Evolutionary conservation across 2,797 vertebrate genomes (phyloP), one percentile per base, ranked within the genome.

Genomic region (Botia kubotai): DNA sequence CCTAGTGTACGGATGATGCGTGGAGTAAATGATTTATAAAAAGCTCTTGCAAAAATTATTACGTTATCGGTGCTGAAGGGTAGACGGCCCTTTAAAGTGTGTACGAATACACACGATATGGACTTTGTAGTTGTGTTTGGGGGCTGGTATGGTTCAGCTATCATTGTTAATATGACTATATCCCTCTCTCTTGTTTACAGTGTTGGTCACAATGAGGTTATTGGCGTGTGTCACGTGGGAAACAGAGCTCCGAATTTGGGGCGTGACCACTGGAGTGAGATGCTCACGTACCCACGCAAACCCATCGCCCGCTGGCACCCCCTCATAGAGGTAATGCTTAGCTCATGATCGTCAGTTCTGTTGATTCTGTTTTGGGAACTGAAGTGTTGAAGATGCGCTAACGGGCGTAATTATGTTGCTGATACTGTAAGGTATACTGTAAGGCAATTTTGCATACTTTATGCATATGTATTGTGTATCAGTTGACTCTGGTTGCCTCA

Each of bases 151-250:
- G n/a, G 50, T 80, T 55, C 16, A 33, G 10, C 46, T 43, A 48
- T 23, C 26, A 55, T 70, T 50, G 21, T 36, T 53, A 72, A 33
- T 19, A 39, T 23, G 7, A 3, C 4, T 71, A 13, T 71, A 46
- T 13, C 7, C 36, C 19, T 66, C 13, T 65, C 11, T 86, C 88
- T 80, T 88, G 92, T 92, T 90, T 91, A 93, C 95, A 99, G 98
- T 88, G 97, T 99, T 83, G 98, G 98, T 92, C 97, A 99, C 91
- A 99, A 99, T 87, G 98, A 99, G 90, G 94, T 99, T 87, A 99
- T 99, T 58, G 98, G 98, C 43, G 95, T 99, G 83, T 98, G 97
- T 92, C 95, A 96, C 89, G 97, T 99, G 87, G 98, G 98, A 89
- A 97, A 94, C 78, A 92, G 95, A 60, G 97, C 97, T 0, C 96